phyloP scores from a whole-genome alignment of 2,888 invertebrate species.

The Drosophila diplacantha region DNA sequence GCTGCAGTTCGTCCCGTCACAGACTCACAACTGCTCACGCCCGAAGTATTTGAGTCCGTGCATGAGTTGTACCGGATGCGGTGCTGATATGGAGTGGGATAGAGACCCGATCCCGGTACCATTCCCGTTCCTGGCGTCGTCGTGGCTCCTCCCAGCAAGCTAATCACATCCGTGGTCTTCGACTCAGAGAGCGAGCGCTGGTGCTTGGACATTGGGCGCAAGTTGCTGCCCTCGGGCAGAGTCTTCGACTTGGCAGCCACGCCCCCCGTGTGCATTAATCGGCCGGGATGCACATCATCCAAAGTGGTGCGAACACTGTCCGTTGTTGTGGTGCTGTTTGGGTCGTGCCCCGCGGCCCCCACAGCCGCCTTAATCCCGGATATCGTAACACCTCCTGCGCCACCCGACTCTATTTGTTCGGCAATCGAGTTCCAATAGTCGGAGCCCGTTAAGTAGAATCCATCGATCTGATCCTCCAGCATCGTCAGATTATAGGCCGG shows the following conservation, averaged over 20 bases:
- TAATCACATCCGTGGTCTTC: slow-evolving; percentile 82
- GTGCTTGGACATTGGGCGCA: slow-evolving; percentile 78
- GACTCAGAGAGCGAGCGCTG: slow-evolving; percentile 84
- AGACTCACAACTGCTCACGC: slow-evolving; percentile 89
- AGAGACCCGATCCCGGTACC: slow-evolving; percentile 16
- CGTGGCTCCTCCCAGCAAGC: slow-evolving; percentile 60
- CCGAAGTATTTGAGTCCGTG: slow-evolving; percentile 89
- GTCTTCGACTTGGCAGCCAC: slow-evolving; percentile 78
- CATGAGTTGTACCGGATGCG: slow-evolving; percentile 80
- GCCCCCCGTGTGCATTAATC: slow-evolving; percentile 3
- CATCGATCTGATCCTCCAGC: slow-evolving; percentile 77
- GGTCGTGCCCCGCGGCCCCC: slow-evolving; percentile 53
- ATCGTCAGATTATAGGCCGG: slow-evolving; percentile 76
- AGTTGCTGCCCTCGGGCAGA: slow-evolving; percentile 79
- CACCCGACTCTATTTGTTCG: slow-evolving; percentile 16
- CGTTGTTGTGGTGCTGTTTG: slow-evolving; percentile 65
- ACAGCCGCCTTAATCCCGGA: slow-evolving; percentile 17
- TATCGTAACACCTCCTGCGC: slow-evolving; percentile 50
- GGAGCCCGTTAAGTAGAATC: slow-evolving; percentile 74
- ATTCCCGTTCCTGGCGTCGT: slow-evolving; percentile 8
- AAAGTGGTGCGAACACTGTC: slow-evolving; percentile 32
- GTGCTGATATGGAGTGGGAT: slow-evolving; percentile 73
- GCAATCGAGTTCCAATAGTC: slow-evolving; percentile 74
- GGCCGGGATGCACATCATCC: slow-evolving; percentile 38
- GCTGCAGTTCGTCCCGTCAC: slow-evolving; percentile 82